phyloP scores from a whole-genome alignment of 2,888 invertebrate species.

The Melieria omissa region DNA sequence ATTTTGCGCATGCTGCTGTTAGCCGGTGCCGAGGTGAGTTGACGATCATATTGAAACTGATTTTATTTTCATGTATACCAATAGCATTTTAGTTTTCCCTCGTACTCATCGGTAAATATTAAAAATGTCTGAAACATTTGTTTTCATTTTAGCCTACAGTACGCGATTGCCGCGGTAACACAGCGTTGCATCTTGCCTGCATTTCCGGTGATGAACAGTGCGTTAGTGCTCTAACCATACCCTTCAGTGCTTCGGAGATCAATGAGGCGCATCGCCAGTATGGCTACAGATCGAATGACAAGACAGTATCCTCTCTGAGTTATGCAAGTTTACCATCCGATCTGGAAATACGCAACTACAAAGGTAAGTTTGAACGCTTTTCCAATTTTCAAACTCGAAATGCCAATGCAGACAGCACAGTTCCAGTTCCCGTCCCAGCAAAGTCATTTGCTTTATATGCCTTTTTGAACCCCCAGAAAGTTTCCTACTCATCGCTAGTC shows the following conservation, averaged over 20 bases:
- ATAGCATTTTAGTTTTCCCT: not conserved
- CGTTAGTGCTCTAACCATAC: constrained; percentile 78
- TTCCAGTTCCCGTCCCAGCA: not conserved
- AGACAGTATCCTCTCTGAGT: constrained; percentile 57
- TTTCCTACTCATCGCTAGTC: no score
- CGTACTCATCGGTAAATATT: not conserved
- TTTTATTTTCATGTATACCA: not conserved
- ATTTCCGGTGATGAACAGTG: constrained; percentile 76
- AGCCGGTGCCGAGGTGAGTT: constrained; percentile 76
- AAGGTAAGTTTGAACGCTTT: constrained; percentile 73
- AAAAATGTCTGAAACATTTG: not conserved
- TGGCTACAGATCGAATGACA: constrained; percentile 64
- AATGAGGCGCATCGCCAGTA: constrained; percentile 64
- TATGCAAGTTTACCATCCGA: constrained; percentile 69
- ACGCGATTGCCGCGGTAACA: constrained; percentile 83
- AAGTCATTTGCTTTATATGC: no score
- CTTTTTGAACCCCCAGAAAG: no score
- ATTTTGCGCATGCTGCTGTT: constrained; percentile 81
- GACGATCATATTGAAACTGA: no score
- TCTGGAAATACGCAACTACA: constrained; percentile 85
- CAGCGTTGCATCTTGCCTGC: constrained; percentile 87
- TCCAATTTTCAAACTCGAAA: not conserved
- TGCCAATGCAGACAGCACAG: not conserved
- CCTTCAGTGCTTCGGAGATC: constrained; percentile 70
- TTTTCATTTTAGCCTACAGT: constrained; percentile 58